Base-by-base conservation (phyloP, 2,888 invertebrate species). In the Aelia acuminata region DNA sequence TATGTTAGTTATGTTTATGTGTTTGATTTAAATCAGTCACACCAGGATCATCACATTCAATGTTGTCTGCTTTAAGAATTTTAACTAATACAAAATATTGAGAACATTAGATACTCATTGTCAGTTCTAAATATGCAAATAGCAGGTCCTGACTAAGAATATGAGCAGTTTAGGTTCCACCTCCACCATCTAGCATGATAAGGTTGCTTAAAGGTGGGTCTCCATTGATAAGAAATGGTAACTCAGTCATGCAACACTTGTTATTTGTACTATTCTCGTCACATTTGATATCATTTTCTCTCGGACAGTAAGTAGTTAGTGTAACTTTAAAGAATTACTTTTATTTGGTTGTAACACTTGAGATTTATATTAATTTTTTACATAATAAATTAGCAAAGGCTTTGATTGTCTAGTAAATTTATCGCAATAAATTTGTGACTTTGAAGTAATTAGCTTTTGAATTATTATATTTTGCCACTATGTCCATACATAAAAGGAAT, bases 191-290 rank as follows among this genome's bases (percentile, higher is more conserved):
- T 48, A 20, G 50, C n/a, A 85, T 53, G 53, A 85, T 53, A 85
- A 85, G 50, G 43, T 31, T 49, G 50, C 50, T 49, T 47, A 47
- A 47, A 47, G 80, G 43, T n/a, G 43, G 22, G 11, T n/a, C 43
- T 47, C 43, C 80, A 80, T 43, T 80, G 80, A 80, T 80, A 80
- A 80, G 80, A 80, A 80, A 80, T 80, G 80, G 80, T 80, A 80
- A 80, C 39, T 80, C n/a, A 80, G 43, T n/a, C 39, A 80, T 80
- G 80, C 80, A 80, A 18, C 80, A 43, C 80, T 43, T 80, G 43
- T 80, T 80, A 80, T 80, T 47, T 80, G n/a, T 39, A 22, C 43
- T 80, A 11, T 43, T 43, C 43, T 80, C 43, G 22, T 80, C 43
- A 80, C 20, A 11, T 43, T n/a, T 80, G 80, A 80, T 80, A 47